Conservation (phyloP, 2,888 invertebrate genomes). For the Beris morrisii region DNA sequence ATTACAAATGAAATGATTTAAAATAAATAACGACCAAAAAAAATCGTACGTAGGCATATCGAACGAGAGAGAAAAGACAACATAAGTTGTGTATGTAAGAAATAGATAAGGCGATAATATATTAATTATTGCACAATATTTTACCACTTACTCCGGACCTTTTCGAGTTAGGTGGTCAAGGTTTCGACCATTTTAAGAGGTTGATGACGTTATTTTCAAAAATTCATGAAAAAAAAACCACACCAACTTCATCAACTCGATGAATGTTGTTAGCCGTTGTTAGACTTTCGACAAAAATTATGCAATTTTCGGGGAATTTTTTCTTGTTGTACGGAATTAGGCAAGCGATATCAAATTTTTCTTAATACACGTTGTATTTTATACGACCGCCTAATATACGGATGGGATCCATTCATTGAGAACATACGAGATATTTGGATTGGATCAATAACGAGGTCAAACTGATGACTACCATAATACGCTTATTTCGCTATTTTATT, state of each 20-base stretch:
- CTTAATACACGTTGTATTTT: background rate
- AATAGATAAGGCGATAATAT: slow-evolving; percentile 22
- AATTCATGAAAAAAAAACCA: background rate
- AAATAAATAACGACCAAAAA: slow-evolving; percentile 13
- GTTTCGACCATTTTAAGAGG: slow-evolving; percentile 21
- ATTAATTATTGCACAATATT: slow-evolving; percentile 12
- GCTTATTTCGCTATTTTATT: too few species aligned
- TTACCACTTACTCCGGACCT: slow-evolving; percentile 11
- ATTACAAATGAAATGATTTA: slow-evolving; percentile 15
- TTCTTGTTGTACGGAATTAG: background rate
- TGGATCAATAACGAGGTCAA: slow-evolving; percentile 17
- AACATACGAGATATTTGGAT: background rate
- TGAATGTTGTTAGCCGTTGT: slow-evolving; percentile 2
- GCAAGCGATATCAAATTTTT: slow-evolving; percentile 3
- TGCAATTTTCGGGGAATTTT: slow-evolving; percentile 20
- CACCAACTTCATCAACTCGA: background rate
- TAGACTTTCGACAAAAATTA: slow-evolving; percentile 13
- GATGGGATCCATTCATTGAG: slow-evolving; percentile 5
- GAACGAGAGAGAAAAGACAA: too few species aligned
- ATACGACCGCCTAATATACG: too few species aligned
- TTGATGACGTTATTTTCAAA: slow-evolving; percentile 16
- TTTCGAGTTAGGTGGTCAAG: slow-evolving; percentile 25
- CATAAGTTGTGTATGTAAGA: background rate
- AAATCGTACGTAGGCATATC: background rate
- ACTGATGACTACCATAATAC: background rate